Percentiles rank a stretch among this genome's conserved stretches.
phyloP scores from a whole-genome alignment of 2,797 vertebrate genomes.

The Acanthurus leucopareius region DNA sequence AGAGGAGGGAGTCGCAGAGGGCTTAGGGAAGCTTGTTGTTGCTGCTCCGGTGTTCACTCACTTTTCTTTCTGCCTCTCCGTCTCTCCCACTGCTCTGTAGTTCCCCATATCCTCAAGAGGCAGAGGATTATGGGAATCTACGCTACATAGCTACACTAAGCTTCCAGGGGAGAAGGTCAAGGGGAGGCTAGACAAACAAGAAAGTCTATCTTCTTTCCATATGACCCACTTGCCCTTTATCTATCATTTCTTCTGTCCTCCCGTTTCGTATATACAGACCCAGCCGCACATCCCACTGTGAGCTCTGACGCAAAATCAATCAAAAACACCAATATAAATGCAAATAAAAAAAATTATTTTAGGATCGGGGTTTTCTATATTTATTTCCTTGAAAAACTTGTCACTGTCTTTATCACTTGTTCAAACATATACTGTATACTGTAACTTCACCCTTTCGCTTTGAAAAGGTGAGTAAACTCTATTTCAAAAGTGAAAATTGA shows the following conservation, averaged over 20 bases:
- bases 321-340: conserved; percentile 14
- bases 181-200: conserved; percentile 68
- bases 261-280: background rate
- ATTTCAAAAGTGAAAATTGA: conserved; percentile 53
- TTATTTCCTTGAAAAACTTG: conserved; percentile 4
- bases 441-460: background rate
- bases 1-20: conserved; percentile 51
- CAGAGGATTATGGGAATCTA: conserved; percentile 74
- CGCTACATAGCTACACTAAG: conserved; percentile 61
- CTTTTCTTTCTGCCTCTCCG: conserved; percentile 20
- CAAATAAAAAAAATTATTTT: conserved; percentile 20
- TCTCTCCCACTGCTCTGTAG: conserved; percentile 43
- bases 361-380: background rate
- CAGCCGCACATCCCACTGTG: background rate
- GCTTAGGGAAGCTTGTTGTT: conserved; percentile 63
- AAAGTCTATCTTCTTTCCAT: conserved; percentile 65
- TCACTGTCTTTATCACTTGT: background rate
- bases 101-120: conserved; percentile 58
- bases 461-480: conserved; percentile 38
- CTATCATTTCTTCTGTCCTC: conserved; percentile 34
- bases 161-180: conserved; percentile 74
- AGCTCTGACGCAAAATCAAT: conserved; percentile 12
- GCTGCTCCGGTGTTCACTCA: conserved; percentile 46
- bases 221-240: conserved; percentile 50
- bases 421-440: background rate